Conservation (phyloP, 2,888 invertebrate genomes). For the Rotaria magnacalcarata region DNA sequence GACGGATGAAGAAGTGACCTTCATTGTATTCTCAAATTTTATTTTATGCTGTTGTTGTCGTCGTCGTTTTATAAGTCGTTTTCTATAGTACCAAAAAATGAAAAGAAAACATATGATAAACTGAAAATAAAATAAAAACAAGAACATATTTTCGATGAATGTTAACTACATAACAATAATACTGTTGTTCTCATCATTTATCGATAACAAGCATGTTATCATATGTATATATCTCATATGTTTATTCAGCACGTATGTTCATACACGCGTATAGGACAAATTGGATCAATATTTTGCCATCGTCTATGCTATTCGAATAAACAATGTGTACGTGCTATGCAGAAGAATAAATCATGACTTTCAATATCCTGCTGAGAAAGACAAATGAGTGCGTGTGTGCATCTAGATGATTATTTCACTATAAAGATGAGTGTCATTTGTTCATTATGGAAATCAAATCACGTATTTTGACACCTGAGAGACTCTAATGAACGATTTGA, state of each 20-base stretch:
- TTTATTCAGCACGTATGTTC: constrained; percentile 17
- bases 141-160: background rate
- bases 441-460: constrained; percentile 15
- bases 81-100: too few species aligned
- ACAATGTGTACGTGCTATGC: constrained; percentile 10
- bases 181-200: background rate
- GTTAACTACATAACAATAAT: background rate
- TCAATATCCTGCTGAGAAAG: constrained; percentile 11
- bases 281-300: constrained; percentile 22
- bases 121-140: background rate
- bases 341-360: constrained; percentile 8
- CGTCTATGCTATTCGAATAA: constrained; percentile 22
- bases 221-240: background rate
- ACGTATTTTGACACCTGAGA: background rate
- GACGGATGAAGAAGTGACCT: background rate
- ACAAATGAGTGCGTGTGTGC: background rate
- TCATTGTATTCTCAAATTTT: background rate
- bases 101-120: too few species aligned
- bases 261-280: constrained; percentile 17
- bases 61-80: background rate
- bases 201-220: background rate
- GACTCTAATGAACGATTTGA: background rate
- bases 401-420: background rate
- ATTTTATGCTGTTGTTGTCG: background rate
- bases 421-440: constrained; percentile 12